Evolutionary conservation across 1,140 invertebrate genomes (phyloP).

Genomic region (Drosophila ohnishii): DNA sequence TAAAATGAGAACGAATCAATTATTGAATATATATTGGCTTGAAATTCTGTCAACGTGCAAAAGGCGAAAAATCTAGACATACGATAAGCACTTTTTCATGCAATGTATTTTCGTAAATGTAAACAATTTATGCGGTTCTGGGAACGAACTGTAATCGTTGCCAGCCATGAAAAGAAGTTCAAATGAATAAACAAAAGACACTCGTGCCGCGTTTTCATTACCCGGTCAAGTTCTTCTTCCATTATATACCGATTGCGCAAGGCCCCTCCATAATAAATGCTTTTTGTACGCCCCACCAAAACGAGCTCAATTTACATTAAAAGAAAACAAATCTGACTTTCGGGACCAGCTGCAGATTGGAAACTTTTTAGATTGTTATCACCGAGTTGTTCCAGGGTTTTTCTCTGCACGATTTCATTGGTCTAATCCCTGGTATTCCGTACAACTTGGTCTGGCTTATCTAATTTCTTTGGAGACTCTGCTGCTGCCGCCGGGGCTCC

Average conservation of each 20-base stretch:
- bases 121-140: slow-evolving; percentile 18
- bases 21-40: slow-evolving; percentile 7
- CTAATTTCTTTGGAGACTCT: slow-evolving; percentile 15
- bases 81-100: not conserved
- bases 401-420: not conserved
- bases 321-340: not conserved
- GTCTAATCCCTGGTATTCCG: not conserved
- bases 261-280: not conserved
- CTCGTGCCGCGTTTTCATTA: slow-evolving; percentile 14
- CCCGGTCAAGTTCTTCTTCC: slow-evolving; percentile 26
- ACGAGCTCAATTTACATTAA: not conserved
- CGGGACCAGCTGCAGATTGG: slow-evolving; percentile 1
- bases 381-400: not conserved
- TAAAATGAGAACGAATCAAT: slow-evolving; percentile 17
- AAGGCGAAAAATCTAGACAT: slow-evolving; percentile 1
- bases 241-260: not conserved
- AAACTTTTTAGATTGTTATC: slow-evolving; percentile 19
- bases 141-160: slow-evolving; percentile 11
- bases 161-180: slow-evolving; percentile 11
- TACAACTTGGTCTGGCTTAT: slow-evolving; percentile 17
- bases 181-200: slow-evolving; percentile 21
- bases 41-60: slow-evolving; percentile 10
- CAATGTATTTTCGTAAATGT: not conserved
- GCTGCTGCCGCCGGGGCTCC: slow-evolving; percentile 6
- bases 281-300: not conserved